Conservation (phyloP, 2,888 invertebrate genomes). For the Patella ulyssiponensis region DNA sequence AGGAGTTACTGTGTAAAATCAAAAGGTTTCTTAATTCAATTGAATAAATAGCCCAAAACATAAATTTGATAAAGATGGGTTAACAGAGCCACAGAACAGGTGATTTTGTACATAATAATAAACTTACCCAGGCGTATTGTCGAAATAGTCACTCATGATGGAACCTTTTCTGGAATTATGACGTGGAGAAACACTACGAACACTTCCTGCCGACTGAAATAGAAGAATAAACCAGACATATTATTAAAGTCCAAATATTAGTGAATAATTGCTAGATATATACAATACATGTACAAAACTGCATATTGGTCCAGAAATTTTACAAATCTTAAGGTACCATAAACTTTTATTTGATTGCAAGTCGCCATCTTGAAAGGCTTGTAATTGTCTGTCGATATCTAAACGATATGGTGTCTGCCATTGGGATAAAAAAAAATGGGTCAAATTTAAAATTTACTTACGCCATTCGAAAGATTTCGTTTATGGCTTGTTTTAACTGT, state of each 20-base stretch:
- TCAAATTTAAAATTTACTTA: slow-evolving; percentile 16
- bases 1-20: too few relatives aligned
- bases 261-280: too few relatives aligned
- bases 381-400: too few relatives aligned
- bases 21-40: too few relatives aligned
- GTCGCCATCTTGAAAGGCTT: too few relatives aligned
- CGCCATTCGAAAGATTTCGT: slow-evolving; percentile 30
- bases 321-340: too few relatives aligned
- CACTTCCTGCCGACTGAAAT: slow-evolving; percentile 20
- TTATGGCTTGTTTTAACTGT: slow-evolving; percentile 28
- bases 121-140: slow-evolving; percentile 29
- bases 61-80: background rate
- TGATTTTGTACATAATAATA: background rate
- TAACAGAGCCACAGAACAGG: background rate
- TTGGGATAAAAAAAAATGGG: too few relatives aligned
- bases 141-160: slow-evolving; percentile 60
- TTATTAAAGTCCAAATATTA: too few relatives aligned
- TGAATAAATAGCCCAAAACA: background rate
- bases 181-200: slow-evolving; percentile 28
- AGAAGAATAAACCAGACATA: background rate
- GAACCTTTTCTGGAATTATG: slow-evolving; percentile 44
- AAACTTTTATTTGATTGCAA: too few relatives aligned
- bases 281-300: too few relatives aligned
- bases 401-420: too few relatives aligned
- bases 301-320: too few relatives aligned